phyloP scores from a whole-genome alignment of 2,888 invertebrate species.

The Drosophila subquinaria region DNA sequence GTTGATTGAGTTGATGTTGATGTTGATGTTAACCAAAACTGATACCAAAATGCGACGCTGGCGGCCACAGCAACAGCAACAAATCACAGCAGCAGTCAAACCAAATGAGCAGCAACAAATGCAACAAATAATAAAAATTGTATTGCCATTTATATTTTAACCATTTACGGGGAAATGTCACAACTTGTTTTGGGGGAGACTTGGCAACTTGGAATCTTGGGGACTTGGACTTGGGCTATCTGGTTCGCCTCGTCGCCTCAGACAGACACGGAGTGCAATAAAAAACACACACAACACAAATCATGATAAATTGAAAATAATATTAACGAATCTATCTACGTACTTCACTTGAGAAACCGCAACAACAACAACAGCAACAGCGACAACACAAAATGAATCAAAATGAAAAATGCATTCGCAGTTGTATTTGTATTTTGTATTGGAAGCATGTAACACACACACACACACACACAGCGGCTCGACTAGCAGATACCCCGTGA shows the following conservation, averaged over 20 bases:
- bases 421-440: conserved; percentile 30
- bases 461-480: neutral
- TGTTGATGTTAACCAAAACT: conserved; percentile 74
- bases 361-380: conserved; percentile 35
- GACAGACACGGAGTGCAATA: conserved; percentile 11
- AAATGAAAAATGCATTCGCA: conserved; percentile 66
- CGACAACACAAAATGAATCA: conserved; percentile 58
- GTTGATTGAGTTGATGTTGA: conserved; percentile 58
- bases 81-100: too few relatives aligned
- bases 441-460: conserved; percentile 25
- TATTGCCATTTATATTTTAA: conserved; percentile 59
- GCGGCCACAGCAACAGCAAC: conserved; percentile 52
- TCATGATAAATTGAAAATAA: conserved; percentile 66
- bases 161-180: conserved; percentile 81
- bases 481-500: conserved; percentile 25
- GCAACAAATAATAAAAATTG: conserved; percentile 23
- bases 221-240: conserved; percentile 52
- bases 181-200: conserved; percentile 62
- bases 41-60: conserved; percentile 67
- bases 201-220: conserved; percentile 22
- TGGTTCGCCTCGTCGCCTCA: conserved; percentile 66
- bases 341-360: conserved; percentile 44
- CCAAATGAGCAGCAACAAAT: conserved; percentile 37
- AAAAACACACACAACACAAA: conserved; percentile 44
- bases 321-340: conserved; percentile 60